Evolutionary conservation across 1,140 invertebrate genomes (phyloP).

Genomic region (Neodiprion pinetum): DNA sequence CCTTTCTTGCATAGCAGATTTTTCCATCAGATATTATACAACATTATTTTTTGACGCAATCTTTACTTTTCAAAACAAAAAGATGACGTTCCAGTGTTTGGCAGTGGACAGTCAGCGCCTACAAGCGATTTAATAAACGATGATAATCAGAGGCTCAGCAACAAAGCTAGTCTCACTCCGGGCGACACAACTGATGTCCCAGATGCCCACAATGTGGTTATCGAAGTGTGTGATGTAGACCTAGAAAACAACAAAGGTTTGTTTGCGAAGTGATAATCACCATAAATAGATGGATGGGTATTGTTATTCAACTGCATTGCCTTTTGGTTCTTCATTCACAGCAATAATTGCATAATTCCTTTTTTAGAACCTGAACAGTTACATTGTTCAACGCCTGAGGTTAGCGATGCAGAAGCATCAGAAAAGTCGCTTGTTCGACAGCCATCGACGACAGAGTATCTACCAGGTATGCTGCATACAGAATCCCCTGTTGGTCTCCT

Average conservation of each 20-base stretch:
- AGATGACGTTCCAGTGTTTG: conserved; percentile 55
- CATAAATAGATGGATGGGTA: background rate
- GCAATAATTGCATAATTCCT: background rate
- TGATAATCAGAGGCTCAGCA: conserved; percentile 45
- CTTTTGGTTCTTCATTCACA: too few relatives aligned
- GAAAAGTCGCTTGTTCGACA: conserved; percentile 72
- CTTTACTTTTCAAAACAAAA: background rate
- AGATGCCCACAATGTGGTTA: conserved; percentile 60
- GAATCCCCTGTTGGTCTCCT: conserved; percentile 78
- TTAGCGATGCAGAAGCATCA: conserved; percentile 35
- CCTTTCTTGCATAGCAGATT: background rate
- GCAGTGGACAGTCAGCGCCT: conserved; percentile 50
- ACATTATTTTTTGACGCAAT: background rate
- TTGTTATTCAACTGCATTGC: background rate
- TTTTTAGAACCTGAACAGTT: background rate
- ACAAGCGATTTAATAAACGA: conserved; percentile 48
- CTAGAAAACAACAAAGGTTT: conserved; percentile 55
- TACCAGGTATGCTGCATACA: conserved; percentile 88
- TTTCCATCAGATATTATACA: background rate
- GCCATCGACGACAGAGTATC: conserved; percentile 87
- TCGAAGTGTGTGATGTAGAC: conserved; percentile 56
- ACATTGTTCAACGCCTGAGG: background rate
- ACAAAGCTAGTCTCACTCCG: conserved; percentile 52
- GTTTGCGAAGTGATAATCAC: background rate
- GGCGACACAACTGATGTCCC: conserved; percentile 15